Conservation (phyloP, 30 jellyfish, hydroid and myxozoan species). For the Chironex yamaguchii region DNA sequence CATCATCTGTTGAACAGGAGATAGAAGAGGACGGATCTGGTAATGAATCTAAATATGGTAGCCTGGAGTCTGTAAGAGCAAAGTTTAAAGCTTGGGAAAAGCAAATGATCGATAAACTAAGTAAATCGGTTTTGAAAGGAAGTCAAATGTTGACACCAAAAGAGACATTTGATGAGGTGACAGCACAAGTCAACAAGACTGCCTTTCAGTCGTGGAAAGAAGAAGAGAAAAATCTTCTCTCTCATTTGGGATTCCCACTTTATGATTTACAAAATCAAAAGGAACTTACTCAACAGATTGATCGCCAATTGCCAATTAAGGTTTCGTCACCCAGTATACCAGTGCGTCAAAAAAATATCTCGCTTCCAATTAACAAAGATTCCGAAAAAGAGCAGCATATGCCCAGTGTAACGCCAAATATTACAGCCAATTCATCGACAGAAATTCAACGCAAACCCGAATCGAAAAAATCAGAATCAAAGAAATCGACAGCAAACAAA, state of each 20-base stretch:
- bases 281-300: neutral
- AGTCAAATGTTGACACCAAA: neutral
- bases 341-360: too few species aligned
- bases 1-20: constrained; percentile 70
- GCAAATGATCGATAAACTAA: constrained; percentile 58
- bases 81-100: constrained; percentile 65
- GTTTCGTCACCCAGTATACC: neutral
- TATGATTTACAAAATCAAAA: neutral
- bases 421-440: neutral
- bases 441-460: constrained; percentile 5
- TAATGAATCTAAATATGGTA: constrained; percentile 60
- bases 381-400: neutral
- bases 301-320: neutral
- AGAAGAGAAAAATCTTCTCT: constrained; percentile 78
- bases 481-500: neutral
- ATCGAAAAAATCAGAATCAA: neutral
- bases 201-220: constrained; percentile 84
- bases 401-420: neutral
- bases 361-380: neutral
- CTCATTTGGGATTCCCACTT: constrained; percentile 15
- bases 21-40: neutral
- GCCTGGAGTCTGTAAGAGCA: constrained; percentile 80
- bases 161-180: constrained; percentile 13
- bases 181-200: constrained; percentile 42
- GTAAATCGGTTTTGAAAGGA: constrained; percentile 56